These are phyloP conservation scores for Myiozetetes cayanensis DNA, from an alignment of 2,113 vertebrate species.

Conservation along the genomic window DNA sequence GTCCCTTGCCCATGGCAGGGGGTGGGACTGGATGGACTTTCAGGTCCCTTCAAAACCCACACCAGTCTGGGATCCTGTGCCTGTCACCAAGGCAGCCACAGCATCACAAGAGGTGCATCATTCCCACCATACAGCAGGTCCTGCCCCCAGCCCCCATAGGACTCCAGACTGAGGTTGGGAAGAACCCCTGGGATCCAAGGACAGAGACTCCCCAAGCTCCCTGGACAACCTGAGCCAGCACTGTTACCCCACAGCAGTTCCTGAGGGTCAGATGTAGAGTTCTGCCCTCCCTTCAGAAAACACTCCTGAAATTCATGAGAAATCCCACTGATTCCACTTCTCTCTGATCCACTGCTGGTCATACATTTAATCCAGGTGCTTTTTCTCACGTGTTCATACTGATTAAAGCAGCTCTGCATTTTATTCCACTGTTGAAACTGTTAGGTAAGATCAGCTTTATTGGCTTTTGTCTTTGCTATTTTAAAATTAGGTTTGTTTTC, in stretches of 20 bases:
- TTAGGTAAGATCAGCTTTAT: not conserved
- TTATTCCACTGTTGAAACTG: not conserved
- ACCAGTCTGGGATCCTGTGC: not conserved
- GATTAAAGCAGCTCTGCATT: not conserved
- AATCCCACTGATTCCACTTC: not conserved
- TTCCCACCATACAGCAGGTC: not conserved
- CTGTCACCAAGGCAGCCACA: not conserved
- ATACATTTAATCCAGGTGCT: fast-evolving
- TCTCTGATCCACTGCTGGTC: not conserved
- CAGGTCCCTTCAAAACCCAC: fast-evolving
- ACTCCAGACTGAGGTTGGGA: not conserved
- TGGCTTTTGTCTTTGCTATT: not conserved
- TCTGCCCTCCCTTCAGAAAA: not conserved
- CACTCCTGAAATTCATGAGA: not conserved
- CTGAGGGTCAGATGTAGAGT: fast-evolving
- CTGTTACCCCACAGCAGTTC: not conserved
- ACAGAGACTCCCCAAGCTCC: not conserved
- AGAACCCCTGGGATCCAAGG: not conserved
- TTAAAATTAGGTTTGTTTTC: conserved; percentile 2
- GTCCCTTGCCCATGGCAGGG: not conserved
- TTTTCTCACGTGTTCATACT: not conserved
- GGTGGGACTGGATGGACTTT: not conserved
- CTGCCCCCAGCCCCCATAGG: not conserved
- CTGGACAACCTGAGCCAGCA: not conserved
- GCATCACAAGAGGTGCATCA: not conserved